These are phyloP conservation scores for Periophthalmodon schlosseri DNA, from an alignment of 2,113 vertebrate genomes.

Conservation along the genomic window DNA sequence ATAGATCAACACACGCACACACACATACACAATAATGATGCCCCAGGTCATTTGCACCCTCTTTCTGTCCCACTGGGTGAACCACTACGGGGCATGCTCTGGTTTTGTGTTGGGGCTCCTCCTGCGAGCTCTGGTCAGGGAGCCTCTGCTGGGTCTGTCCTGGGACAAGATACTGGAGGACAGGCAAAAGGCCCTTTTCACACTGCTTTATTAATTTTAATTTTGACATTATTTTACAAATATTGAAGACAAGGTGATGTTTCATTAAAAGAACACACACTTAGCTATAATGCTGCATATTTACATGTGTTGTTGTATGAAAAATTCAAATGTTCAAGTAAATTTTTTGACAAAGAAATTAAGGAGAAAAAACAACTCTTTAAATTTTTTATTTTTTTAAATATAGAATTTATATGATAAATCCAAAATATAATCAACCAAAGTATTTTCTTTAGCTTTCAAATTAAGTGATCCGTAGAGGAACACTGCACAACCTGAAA, in stretches of 20 bases:
- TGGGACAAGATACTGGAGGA: conserved; percentile 29
- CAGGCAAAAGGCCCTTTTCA: background rate
- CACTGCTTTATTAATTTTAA: no score
- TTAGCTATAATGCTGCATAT: no score
- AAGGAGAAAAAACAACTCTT: background rate
- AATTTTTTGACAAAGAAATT: background rate
- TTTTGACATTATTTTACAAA: no score
- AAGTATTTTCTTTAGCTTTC: background rate
- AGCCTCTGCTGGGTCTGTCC: conserved; percentile 31
- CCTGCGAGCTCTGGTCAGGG: conserved; percentile 35
- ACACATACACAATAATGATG: conserved; percentile 68
- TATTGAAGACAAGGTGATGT: no score
- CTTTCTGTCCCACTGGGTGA: conserved; percentile 59
- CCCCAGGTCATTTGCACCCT: conserved; percentile 75
- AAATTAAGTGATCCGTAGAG: background rate
- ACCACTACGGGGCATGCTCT: conserved; percentile 65
- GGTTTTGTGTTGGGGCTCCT: conserved; percentile 47
- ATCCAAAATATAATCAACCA: background rate
- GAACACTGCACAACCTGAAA: background rate
- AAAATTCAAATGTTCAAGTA: no score
- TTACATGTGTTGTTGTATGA: no score
- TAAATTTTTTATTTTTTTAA: background rate
- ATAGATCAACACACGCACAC: no score
- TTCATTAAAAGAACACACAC: no score
- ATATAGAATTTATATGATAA: background rate